Evolutionary conservation across 2,888 invertebrate genomes (phyloP).

Genomic region (Pterostichus madidus): DNA sequence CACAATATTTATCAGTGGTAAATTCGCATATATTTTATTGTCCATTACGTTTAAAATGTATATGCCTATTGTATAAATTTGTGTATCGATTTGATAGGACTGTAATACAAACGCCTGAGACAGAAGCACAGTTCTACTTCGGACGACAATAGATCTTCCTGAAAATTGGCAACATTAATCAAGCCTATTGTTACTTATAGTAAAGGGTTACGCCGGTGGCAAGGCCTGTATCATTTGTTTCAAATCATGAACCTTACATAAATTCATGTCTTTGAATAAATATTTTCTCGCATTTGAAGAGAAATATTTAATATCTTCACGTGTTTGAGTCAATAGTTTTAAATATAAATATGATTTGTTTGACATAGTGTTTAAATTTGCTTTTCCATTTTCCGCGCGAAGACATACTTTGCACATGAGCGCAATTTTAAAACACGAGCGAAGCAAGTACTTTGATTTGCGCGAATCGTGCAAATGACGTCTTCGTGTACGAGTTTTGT

Average conservation of each 20-base stretch:
- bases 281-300: neutral
- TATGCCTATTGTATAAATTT: constrained; percentile 37
- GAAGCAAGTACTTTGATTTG: too few species aligned
- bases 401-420: too few species aligned
- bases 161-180: constrained; percentile 48
- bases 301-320: too few species aligned
- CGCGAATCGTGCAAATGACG: too few species aligned
- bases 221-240: constrained; percentile 22
- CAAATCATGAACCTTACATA: constrained; percentile 1
- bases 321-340: too few species aligned
- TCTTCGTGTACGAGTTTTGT: too few species aligned
- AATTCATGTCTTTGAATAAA: constrained; percentile 21
- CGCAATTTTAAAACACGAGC: too few species aligned
- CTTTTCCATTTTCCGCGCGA: too few species aligned
- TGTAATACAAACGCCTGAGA: constrained; percentile 10
- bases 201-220: neutral
- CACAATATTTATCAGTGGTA: neutral
- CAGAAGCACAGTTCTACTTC: neutral
- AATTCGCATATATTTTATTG: constrained; percentile 14
- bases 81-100: constrained; percentile 41
- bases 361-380: too few species aligned
- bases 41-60: constrained; percentile 31
- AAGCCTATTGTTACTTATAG: constrained; percentile 28
- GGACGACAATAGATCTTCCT: constrained; percentile 19
- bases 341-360: too few species aligned